Base-by-base conservation (phyloP, 2,888 invertebrate genomes). In the Cataglyphis rosenhaueri region DNA sequence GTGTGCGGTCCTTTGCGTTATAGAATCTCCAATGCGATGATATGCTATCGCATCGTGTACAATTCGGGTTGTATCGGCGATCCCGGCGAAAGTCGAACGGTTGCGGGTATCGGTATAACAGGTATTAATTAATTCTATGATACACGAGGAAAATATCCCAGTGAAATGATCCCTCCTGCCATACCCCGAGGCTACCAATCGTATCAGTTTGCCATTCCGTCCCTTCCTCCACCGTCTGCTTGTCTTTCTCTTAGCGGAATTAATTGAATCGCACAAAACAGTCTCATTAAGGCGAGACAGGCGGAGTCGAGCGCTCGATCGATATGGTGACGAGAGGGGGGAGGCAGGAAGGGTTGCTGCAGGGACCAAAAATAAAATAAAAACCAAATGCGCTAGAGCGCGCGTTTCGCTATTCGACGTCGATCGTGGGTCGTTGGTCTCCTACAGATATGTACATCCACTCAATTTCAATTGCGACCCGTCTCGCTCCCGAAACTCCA, bases 81-180 rank as follows among this genome's bases (percentile, higher is more conserved):
- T 55, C 38, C 57, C 18, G 35, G 8, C 79, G 76, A 83, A 62
- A 82, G 78, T 81, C 66, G 70, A 88, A 83, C 86, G 55, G 70
- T 83, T 68, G 70, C 59, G 81, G 75, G 84, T 87, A 89, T 87
- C 83, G 82, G 78, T 85, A 70, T 79, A 87, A 87, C 89, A 81
- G 86, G 44, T 88, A 86, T 87, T 89, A 89, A 89, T 90, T 89
- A 90, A 89, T 89, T 88, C 86, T 64, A 74, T 68, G 87, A 85
- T 83, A 81, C 85, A 79, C 79, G 78, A 59, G 84, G 76, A 74
- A 82, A 82, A 83, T 84, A 68, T 82, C 85, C 81, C 52, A 12
- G 84, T 81, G 55, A 66, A 87, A 87, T 76, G 87, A 82, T 86
- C 71, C 75, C 82, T 84, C 64, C 59, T 62, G 59, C 74, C 70